Base-by-base conservation (phyloP, 2,113 vertebrate genomes). In the Eretmochelys imbricata region DNA sequence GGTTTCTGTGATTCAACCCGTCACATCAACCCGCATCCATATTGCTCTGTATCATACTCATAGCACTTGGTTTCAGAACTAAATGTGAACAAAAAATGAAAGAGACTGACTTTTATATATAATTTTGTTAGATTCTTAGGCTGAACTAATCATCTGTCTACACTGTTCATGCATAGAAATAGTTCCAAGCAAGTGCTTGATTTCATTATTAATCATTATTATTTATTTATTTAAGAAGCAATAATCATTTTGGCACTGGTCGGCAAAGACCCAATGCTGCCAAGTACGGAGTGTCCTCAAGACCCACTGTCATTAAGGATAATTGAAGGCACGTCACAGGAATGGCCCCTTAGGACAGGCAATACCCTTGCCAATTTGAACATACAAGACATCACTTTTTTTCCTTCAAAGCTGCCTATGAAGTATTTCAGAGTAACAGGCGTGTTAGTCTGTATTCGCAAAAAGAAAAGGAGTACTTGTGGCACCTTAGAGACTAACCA, bases 51-150 rank as follows among this genome's bases (percentile, higher is more conserved):
- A 46, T 86, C 25, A 25, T 84, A 49, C 35, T 91, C 95, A 94
- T 79, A 81, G 80, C 91, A 55, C 4, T 29, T 89, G 92, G 90
- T 90, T 84, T 90, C 3, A 92, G 53, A 94, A 87, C 78, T 53
- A 38, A 88, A 69, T 38, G 35, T 69, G 84, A 95, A 86, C 2
- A 95, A 93, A 94, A 89, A 46, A 75, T 50, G 14, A 93, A 94
- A 84, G 69, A 69, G 2, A n/a, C 49, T 88, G 46, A 35, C 5
- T 2, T 89, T 93, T 94, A 59, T 81, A 76, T 46, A 29, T 27
- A 48, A 13, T 59, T 38, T 79, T 27, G 69, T 81, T 8, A 87
- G 13, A 85, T 89, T 93, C 20, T 4, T 59, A 76, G n/a, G 9
- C 42, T 96, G 48, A 93, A 91, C 69, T 4, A 5, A 1, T 6